Evolutionary conservation across 1,140 invertebrate genomes (phyloP), one percentile per base, ranked within the genome.

Genomic region (Littorina saxatilis): DNA sequence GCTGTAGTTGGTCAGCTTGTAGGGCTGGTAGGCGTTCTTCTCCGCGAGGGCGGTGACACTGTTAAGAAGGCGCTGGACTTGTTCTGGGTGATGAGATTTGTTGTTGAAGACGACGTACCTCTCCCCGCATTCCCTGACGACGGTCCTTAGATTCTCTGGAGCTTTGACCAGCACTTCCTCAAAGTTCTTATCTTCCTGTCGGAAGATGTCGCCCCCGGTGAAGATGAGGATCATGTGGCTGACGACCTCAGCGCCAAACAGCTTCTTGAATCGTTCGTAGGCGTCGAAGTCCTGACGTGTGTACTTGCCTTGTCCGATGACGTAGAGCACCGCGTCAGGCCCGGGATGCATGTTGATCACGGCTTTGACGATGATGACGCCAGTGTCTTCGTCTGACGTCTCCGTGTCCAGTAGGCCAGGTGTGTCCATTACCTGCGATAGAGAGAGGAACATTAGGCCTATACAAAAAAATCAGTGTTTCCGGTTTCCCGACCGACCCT

Each of bases 321-420:
- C 55, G 55, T 58, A 58, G 55, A 58, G 55, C 23, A 58, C 17
- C 17, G 55, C 55, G 55, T 58, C 17, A 58, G 55, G 55, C 20
- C 82, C 82, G 17, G 82, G 82, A 55, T 73, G 55, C 55, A 58
- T 1, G n/a, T n/a, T n/a, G 15, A 58, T n/a, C 55, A 58, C 55
- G 23, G 55, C n/a, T 27, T 58, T 58, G 15, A 27, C n/a, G 55
- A 58, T 58, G 55, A 58, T 58, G 5, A 58, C 55, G 55, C 20
- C 7, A 20, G n/a, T 58, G 13, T 58, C 55, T 58, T 20, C 15
- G n/a, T 58, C 55, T 0, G 55, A 58, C 55, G 7, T 15, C 5
- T 27, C 23, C 17, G 55, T 58, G 55, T 58, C 55, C 7, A 15
- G n/a, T 7, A 58, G 23, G 17, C 55, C 55, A 15, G 55, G 55